Base-by-base conservation (phyloP, 1,140 invertebrate genomes). In the Lepidurus apus region DNA sequence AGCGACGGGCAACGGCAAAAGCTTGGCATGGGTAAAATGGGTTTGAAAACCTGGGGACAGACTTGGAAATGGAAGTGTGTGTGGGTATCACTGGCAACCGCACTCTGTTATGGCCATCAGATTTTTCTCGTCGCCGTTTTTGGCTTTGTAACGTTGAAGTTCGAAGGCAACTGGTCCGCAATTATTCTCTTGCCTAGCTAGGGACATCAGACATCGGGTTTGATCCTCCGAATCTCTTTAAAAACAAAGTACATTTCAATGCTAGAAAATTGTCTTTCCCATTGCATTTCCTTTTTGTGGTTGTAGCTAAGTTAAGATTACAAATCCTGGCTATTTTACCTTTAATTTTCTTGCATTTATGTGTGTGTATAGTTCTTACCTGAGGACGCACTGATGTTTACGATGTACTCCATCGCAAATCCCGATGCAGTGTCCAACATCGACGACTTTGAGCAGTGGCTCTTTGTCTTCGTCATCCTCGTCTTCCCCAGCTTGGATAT, bases 391-490 rank as follows among this genome's bases (percentile, higher is more conserved):
- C 9, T 85, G 85, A 81, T 86, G 84, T 8, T 82, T 85, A 43
- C 83, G 45, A 43, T 80, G 76, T 73, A 84, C 85, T 0, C 82
- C 82, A 8, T 84, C 81, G 82, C 87, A 88, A 43, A 81, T 83
- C 10, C 87, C 87, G 44, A 85, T 82, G 75, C 87, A 88, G 78
- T 85, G 84, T 21, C 87, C 87, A 43, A 88, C 85, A 79, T 88
- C 87, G 79, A 88, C 86, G 81, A 85, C 82, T 87, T 88, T 47
- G 13, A 83, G 81, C 85, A 82, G 82, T 86, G 84, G 79, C 45
- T 43, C 7, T 65, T 21, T 47, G 43, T 73, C 74, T 65, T 77
- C 53, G n/a, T 17, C 44, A 42, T 26, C 24, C 24, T 24, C 42
- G 9, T 21, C 26, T 42, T 8, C 9, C 7, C 74, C 74, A 42